Conservation (phyloP, 2,888 invertebrate genomes). For the Drosophila emarginata region DNA sequence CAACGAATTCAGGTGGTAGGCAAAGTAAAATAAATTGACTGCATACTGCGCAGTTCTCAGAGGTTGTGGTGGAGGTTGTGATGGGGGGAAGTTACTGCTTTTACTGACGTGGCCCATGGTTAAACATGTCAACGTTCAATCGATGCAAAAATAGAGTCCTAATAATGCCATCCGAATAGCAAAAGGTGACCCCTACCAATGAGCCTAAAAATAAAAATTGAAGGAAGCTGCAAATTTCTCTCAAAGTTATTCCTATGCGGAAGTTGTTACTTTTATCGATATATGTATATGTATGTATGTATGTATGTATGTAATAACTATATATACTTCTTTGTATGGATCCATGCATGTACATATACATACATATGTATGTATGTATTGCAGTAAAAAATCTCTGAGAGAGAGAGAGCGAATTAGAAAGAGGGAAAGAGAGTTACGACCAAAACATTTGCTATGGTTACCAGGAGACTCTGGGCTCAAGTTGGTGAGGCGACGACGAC, state of each 20-base stretch:
- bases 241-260: slow-evolving; percentile 47
- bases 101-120: slow-evolving; percentile 7
- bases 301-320: slow-evolving; percentile 4
- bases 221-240: slow-evolving; percentile 43
- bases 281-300: slow-evolving; percentile 10
- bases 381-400: slow-evolving; percentile 49
- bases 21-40: slow-evolving; percentile 27
- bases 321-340: slow-evolving; percentile 17
- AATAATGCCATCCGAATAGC: slow-evolving; percentile 45
- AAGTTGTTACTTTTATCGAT: slow-evolving; percentile 52
- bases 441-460: slow-evolving; percentile 43
- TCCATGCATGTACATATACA: slow-evolving; percentile 7
- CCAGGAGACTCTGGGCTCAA: slow-evolving; percentile 13
- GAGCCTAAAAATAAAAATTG: background rate
- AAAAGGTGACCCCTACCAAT: slow-evolving; percentile 65
- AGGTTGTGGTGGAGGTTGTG: background rate
- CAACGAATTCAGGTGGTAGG: slow-evolving; percentile 33
- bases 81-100: slow-evolving; percentile 5
- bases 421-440: slow-evolving; percentile 9
- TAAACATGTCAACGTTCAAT: background rate
- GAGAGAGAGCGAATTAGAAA: slow-evolving; percentile 27
- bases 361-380: slow-evolving; percentile 35
- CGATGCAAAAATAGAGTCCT: slow-evolving; percentile 9
- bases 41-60: slow-evolving; percentile 44
- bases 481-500: slow-evolving; percentile 9